Evolutionary conservation across 2,797 vertebrate genomes (phyloP).

Genomic region (Smutsia gigantea): DNA sequence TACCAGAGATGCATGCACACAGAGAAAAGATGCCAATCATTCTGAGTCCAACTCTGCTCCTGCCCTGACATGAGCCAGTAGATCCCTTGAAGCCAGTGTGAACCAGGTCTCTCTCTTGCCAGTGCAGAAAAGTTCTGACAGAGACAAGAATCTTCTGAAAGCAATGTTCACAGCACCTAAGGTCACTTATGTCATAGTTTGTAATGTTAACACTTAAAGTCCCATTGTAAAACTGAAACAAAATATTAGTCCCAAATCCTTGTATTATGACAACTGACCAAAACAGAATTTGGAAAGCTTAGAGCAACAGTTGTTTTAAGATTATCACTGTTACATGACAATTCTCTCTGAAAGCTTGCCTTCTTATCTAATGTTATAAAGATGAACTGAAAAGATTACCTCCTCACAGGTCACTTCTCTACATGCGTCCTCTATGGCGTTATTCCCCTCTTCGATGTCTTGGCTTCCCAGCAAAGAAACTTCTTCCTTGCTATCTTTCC

Average conservation of each 20-base stretch:
- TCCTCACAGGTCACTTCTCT: slow-evolving; percentile 89
- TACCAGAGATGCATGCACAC: not conserved
- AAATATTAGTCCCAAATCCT: not conserved
- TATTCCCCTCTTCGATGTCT: slow-evolving; percentile 93
- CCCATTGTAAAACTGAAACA: not conserved
- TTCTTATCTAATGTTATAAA: fast-evolving
- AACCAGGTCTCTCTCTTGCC: not conserved
- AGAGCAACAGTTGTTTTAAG: fast-evolving
- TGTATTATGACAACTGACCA: not conserved
- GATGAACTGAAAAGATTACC: slow-evolving; percentile 82
- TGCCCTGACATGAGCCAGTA: fast-evolving
- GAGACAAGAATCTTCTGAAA: not conserved
- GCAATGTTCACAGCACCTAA: not conserved
- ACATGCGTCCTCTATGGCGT: slow-evolving; percentile 86
- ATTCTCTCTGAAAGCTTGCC: not conserved
- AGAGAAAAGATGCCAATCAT: not conserved
- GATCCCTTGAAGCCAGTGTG: not conserved
- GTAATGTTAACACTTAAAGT: too few relatives aligned
- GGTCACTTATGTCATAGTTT: not conserved
- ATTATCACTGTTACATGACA: not conserved
- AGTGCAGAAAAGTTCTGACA: not conserved
- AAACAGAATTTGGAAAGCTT: not conserved
- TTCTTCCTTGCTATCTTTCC: slow-evolving; percentile 95
- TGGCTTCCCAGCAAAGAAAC: slow-evolving; percentile 91
- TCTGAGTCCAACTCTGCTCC: not conserved